Evolutionary conservation across 1,140 invertebrate species (phyloP).

Genomic region (Mizuhopecten yessoensis): DNA sequence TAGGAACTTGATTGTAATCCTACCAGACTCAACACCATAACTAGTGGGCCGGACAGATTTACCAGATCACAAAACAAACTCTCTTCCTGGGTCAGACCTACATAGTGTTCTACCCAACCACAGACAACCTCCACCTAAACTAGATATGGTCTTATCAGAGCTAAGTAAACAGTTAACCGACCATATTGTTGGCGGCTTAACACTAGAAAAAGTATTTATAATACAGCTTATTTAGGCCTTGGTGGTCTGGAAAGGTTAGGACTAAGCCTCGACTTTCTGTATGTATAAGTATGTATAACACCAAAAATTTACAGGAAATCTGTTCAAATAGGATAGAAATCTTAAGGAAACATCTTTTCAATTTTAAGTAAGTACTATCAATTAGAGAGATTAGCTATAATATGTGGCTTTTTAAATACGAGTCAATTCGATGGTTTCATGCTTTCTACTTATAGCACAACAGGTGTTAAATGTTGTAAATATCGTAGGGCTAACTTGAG

Average conservation of each 20-base stretch:
- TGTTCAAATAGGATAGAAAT: neutral
- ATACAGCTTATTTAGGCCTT: neutral
- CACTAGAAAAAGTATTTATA: conserved; percentile 20
- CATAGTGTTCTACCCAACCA: neutral
- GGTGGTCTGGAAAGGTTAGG: neutral
- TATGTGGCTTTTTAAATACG: neutral
- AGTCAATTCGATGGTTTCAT: too few species aligned
- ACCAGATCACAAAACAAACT: neutral
- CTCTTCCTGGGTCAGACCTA: neutral
- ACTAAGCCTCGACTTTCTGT: neutral
- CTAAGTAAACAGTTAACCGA: neutral
- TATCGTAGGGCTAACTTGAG: neutral
- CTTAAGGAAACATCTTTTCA: neutral
- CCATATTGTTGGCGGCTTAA: conserved; percentile 25
- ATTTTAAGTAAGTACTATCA: neutral
- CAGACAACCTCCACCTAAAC: neutral
- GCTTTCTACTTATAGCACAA: neutral
- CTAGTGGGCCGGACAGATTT: neutral
- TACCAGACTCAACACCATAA: neutral
- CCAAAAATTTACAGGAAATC: neutral
- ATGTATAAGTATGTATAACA: neutral
- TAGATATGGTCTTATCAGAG: neutral
- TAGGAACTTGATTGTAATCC: neutral
- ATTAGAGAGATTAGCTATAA: neutral
- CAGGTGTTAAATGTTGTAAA: neutral